Conservation (phyloP, 2,113 vertebrate species). For the Balaeniceps rex region DNA sequence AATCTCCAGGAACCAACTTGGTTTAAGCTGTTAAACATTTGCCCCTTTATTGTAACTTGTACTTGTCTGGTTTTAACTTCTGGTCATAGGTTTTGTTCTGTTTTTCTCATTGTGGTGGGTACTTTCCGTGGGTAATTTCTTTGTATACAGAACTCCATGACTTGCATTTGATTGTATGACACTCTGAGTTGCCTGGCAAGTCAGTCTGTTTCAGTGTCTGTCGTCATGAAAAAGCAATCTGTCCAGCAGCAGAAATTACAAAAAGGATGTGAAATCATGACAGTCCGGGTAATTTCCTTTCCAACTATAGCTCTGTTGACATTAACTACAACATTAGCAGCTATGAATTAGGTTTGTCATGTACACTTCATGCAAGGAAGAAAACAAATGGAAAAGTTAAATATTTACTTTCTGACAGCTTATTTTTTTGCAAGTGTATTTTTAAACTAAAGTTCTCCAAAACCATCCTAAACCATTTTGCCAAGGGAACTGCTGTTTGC, state of each 20-base stretch:
- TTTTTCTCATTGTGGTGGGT: background rate
- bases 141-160: background rate
- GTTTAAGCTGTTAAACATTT: background rate
- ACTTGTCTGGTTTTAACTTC: background rate
- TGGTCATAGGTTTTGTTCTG: background rate
- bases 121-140: background rate
- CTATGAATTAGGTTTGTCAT: constrained; percentile 29
- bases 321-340: constrained; percentile 25
- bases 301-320: constrained; percentile 33
- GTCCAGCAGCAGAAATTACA: background rate
- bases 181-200: background rate
- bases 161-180: background rate
- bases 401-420: constrained; percentile 31
- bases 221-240: constrained; percentile 3
- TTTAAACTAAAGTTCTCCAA: background rate
- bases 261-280: constrained; percentile 51
- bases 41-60: background rate
- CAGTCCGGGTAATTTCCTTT: constrained; percentile 20
- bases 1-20: background rate
- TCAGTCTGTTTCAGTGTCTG: background rate
- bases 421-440: constrained; percentile 5
- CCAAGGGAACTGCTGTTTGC: constrained; percentile 2
- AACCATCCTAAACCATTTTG: background rate
- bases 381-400: constrained; percentile 48
- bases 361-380: background rate